Conservation (phyloP, 1,140 invertebrate genomes). For the Brachionus manjavacas region DNA sequence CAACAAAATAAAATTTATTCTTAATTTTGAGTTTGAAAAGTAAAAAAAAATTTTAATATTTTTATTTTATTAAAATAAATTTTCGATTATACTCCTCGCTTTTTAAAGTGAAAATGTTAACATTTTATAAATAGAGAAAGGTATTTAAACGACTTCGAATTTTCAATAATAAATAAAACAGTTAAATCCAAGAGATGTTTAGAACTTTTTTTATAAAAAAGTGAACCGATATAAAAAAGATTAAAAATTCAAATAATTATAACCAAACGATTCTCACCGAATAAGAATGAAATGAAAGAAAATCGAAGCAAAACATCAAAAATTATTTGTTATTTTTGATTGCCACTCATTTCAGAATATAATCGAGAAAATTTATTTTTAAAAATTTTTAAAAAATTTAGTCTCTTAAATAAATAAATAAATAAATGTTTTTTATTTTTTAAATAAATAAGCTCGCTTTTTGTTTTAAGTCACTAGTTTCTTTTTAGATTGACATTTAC, state of each 20-base stretch:
- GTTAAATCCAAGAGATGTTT: neutral
- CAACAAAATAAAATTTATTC: no score
- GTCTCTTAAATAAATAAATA: slow-evolving; percentile 16
- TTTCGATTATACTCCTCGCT: slow-evolving; percentile 2
- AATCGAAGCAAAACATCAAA: neutral
- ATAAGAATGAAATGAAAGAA: neutral
- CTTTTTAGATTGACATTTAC: neutral
- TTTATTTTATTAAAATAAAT: slow-evolving; percentile 14
- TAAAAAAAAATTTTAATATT: neutral
- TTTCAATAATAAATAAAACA: neutral
- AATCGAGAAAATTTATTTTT: slow-evolving; percentile 27
- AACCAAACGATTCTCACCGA: slow-evolving; percentile 6
- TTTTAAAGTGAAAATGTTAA: neutral
- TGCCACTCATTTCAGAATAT: neutral
- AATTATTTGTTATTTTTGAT: neutral
- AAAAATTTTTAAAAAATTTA: neutral
- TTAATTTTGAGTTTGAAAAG: neutral
- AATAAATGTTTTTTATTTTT: slow-evolving; percentile 36
- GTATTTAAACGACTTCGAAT: neutral
- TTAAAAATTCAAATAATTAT: neutral
- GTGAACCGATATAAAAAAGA: neutral
- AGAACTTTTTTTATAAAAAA: neutral
- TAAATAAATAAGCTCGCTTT: slow-evolving; percentile 30
- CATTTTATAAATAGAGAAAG: neutral
- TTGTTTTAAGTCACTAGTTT: slow-evolving; percentile 22